A percentile compares a stretch with the other conserved stretches of the same genome.
Conservation (phyloP, 1,140 invertebrate species). For the Anadara kagoshimensis region DNA sequence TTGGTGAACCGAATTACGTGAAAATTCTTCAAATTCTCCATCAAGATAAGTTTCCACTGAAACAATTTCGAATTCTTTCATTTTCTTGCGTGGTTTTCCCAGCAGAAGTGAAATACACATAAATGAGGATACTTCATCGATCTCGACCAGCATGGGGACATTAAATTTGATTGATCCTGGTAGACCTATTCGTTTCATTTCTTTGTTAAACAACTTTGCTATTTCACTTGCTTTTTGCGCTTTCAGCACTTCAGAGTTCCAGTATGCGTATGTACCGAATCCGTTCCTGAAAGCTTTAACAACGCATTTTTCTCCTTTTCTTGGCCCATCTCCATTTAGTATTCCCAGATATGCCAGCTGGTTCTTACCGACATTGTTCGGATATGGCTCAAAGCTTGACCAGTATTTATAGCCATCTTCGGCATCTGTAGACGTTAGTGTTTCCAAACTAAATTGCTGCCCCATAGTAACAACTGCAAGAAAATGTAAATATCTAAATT, state of each 20-base stretch:
- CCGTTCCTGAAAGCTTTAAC: slow-evolving; percentile 39
- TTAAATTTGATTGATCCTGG: slow-evolving; percentile 25
- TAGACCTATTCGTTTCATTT: slow-evolving; percentile 20
- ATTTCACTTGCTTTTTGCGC: slow-evolving; percentile 21
- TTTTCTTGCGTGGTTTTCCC: slow-evolving; percentile 37
- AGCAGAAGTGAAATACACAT: slow-evolving; percentile 35
- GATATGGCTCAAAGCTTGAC: slow-evolving; percentile 41
- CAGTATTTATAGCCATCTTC: slow-evolving; percentile 30
- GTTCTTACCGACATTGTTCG: slow-evolving; percentile 24
- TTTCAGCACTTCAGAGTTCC: slow-evolving; percentile 27
- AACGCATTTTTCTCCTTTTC: slow-evolving; percentile 39
- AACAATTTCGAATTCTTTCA: slow-evolving; percentile 36
- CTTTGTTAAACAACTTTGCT: slow-evolving; percentile 21
- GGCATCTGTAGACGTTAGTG: slow-evolving; percentile 26
- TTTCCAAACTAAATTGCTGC: slow-evolving; percentile 44
- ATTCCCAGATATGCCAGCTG: slow-evolving; percentile 37
- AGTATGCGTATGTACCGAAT: slow-evolving; percentile 31
- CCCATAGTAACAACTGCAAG: slow-evolving; percentile 56
- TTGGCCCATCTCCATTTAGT: slow-evolving; percentile 37
- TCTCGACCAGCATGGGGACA: slow-evolving; percentile 40
- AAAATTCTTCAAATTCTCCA: slow-evolving; percentile 38
- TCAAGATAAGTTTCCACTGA: slow-evolving; percentile 38
- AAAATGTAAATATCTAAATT: no score
- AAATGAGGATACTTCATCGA: slow-evolving; percentile 36
- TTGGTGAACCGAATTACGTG: slow-evolving; percentile 23